These are phyloP conservation scores for Lepilemur ruficaudatus DNA, from an alignment of 2,797 vertebrate genomes.

Conservation along the genomic window DNA sequence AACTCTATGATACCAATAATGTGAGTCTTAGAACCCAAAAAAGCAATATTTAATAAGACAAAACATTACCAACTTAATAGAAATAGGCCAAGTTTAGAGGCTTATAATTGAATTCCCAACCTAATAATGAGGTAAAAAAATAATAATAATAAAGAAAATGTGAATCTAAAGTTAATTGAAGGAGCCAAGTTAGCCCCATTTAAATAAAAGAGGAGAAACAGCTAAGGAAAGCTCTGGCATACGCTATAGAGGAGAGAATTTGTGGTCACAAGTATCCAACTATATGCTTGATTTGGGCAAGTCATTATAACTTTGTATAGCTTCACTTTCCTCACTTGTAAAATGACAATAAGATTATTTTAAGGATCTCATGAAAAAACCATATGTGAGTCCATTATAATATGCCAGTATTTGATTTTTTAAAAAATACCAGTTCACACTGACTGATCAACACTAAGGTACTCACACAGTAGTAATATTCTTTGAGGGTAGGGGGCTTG, in stretches of 20 bases:
- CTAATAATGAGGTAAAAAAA: not conserved
- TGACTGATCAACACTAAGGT: too few species aligned
- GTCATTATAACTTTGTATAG: not conserved
- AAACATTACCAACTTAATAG: slow-evolving; percentile 12
- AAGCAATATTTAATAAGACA: not conserved
- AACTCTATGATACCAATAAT: slow-evolving; percentile 13
- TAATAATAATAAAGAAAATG: not conserved
- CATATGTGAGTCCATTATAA: not conserved
- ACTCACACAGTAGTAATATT: too few species aligned
- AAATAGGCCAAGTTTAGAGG: not conserved
- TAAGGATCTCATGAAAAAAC: not conserved
- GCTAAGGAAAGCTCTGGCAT: not conserved
- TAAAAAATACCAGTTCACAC: not conserved
- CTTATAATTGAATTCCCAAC: not conserved
- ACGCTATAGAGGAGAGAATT: not conserved
- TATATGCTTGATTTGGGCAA: not conserved
- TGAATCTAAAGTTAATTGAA: not conserved
- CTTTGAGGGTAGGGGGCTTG: too few species aligned
- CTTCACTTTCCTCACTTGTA: not conserved
- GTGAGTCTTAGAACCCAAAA: not conserved
- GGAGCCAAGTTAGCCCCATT: not conserved
- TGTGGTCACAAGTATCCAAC: not conserved
- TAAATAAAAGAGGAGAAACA: not conserved
- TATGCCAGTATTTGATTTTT: not conserved
- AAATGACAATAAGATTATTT: slow-evolving; percentile 10